Evolutionary conservation across 2,113 vertebrate species (phyloP).

Genomic region (Murina feae): DNA sequence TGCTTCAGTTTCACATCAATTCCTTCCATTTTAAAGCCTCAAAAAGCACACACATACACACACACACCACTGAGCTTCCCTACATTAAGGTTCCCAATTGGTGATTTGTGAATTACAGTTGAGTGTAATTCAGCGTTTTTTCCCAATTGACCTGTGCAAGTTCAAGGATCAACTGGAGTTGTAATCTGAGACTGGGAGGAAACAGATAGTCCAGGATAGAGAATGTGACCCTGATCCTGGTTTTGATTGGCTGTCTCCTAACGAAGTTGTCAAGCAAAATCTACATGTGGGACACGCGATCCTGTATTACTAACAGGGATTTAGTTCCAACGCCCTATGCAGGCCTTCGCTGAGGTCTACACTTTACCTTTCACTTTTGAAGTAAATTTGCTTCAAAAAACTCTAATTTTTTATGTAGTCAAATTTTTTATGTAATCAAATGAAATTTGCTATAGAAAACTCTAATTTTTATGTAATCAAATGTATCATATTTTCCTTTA

Average conservation of each 20-base stretch:
- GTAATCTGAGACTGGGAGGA: background rate
- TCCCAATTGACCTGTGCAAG: background rate
- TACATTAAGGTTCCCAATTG: background rate
- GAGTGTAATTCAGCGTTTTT: background rate
- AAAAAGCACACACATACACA: background rate
- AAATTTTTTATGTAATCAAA: background rate
- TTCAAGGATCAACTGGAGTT: background rate
- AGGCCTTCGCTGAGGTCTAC: background rate
- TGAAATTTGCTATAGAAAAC: background rate
- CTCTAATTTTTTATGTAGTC: constrained; percentile 2
- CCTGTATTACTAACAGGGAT: background rate
- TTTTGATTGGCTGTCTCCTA: background rate
- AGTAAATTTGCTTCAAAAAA: background rate
- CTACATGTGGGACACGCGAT: too few relatives aligned
- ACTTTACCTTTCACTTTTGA: background rate
- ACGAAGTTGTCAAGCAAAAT: background rate
- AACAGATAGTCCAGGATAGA: background rate
- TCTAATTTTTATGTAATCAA: constrained; percentile 5
- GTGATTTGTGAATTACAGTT: background rate
- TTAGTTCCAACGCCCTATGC: background rate
- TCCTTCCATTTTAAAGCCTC: background rate
- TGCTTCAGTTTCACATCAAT: background rate
- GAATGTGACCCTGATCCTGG: background rate
- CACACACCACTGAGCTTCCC: background rate
- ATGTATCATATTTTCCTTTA: constrained; percentile 10